Percentiles rank a stretch among this genome's conserved stretches.
These are phyloP conservation scores for Momotus momota DNA, from an alignment of 2,797 vertebrate genomes.

Conservation along the genomic window DNA sequence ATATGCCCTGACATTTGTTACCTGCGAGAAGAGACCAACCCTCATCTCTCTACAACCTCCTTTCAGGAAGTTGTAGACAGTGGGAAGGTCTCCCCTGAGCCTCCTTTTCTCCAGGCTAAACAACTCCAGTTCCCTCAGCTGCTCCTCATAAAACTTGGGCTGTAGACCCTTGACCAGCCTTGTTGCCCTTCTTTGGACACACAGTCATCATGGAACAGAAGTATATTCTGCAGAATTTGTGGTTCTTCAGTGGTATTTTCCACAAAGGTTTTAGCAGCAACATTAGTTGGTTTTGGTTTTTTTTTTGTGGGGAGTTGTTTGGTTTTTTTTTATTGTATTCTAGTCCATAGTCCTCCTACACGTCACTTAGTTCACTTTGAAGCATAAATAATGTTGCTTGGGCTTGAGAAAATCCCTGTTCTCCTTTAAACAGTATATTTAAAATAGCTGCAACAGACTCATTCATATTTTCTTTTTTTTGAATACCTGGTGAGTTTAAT, in stretches of 20 bases:
- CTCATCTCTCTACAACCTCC: not conserved
- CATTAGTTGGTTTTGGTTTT: not conserved
- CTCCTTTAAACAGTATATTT: not conserved
- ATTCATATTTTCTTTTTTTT: not conserved
- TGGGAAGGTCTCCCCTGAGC: not conserved
- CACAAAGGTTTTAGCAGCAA: not conserved
- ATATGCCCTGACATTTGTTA: not conserved
- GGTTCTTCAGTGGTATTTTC: not conserved
- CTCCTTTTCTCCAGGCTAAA: not conserved
- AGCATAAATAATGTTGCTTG: not conserved
- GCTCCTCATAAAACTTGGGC: not conserved
- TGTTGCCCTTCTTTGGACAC: not conserved
- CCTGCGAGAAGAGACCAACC: not conserved
- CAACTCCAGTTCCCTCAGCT: not conserved
- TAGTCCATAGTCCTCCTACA: not conserved
- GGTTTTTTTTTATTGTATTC: accelerated
- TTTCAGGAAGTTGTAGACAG: not conserved
- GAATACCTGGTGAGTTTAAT: not conserved
- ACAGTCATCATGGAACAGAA: not conserved
- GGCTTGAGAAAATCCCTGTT: not conserved
- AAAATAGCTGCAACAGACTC: not conserved
- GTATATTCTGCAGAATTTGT: not conserved
- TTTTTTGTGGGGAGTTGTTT: too few species aligned
- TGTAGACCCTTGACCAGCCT: too few species aligned
- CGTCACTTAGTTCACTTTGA: not conserved